Conservation (phyloP, 2,888 invertebrate species). For the Alviniconcha strummeri region DNA sequence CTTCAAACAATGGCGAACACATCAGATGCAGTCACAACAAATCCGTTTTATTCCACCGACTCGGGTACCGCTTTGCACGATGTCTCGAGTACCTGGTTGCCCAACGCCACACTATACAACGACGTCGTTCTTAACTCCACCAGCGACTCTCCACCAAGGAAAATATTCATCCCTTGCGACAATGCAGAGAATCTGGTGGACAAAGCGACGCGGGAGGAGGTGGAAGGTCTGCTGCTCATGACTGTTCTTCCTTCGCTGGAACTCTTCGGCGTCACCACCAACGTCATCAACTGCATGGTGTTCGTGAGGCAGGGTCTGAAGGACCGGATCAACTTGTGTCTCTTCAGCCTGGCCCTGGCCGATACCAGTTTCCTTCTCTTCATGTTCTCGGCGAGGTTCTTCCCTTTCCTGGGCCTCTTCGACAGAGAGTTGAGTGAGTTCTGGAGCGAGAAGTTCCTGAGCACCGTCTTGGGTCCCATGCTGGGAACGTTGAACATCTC, state of each 20-base stretch:
- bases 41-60: too few relatives aligned
- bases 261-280: constrained; percentile 14
- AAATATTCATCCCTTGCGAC: constrained; percentile 9
- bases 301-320: constrained; percentile 10
- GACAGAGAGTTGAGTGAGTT: background rate
- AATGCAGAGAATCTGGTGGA: constrained; percentile 8
- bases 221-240: background rate
- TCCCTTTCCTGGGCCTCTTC: background rate
- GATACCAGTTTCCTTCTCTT: constrained; percentile 5
- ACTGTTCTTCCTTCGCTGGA: background rate
- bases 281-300: constrained; percentile 20
- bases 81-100: too few relatives aligned
- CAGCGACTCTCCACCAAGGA: too few relatives aligned
- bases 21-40: too few relatives aligned
- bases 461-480: constrained; percentile 9
- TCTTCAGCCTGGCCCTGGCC: constrained; percentile 19
- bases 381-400: constrained; percentile 13
- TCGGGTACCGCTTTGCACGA: background rate
- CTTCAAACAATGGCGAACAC: too few relatives aligned
- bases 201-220: background rate
- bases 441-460: constrained; percentile 15
- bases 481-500: constrained; percentile 21
- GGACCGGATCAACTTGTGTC: constrained; percentile 19
- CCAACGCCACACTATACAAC: too few relatives aligned
- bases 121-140: too few relatives aligned